Evolutionary conservation across 1,140 invertebrate genomes (phyloP).

Genomic region (Ostrea denselamellosa): DNA sequence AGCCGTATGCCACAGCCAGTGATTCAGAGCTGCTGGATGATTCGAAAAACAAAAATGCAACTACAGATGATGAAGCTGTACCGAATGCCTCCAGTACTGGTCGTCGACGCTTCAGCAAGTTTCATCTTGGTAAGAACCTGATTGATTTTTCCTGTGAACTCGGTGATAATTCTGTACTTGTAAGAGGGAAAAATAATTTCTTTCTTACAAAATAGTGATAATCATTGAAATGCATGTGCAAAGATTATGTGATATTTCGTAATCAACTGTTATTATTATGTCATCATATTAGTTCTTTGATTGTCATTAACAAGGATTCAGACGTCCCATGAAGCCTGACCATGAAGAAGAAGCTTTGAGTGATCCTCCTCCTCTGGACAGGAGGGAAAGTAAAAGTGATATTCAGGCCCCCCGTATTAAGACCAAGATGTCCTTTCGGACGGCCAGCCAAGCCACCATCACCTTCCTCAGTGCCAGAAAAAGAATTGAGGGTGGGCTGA

Average conservation of each 20-base stretch:
- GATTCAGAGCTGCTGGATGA: conserved; percentile 76
- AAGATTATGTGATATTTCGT: background rate
- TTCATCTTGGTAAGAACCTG: conserved; percentile 70
- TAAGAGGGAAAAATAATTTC: background rate
- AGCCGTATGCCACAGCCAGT: conserved; percentile 71
- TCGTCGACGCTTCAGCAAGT: conserved; percentile 75
- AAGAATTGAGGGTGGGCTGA: conserved; percentile 75
- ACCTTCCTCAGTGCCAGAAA: conserved; percentile 76
- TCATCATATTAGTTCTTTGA: too few relatives aligned
- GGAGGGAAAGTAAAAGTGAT: conserved; percentile 72
- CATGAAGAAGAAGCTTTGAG: conserved; percentile 74
- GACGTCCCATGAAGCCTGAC: conserved; percentile 73
- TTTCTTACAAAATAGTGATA: background rate
- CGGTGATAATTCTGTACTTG: background rate
- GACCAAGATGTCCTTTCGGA: conserved; percentile 77
- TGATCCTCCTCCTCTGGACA: conserved; percentile 66
- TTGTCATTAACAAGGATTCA: conserved; percentile 66
- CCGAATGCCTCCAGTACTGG: conserved; percentile 69
- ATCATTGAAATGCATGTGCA: background rate
- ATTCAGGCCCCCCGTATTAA: conserved; percentile 64
- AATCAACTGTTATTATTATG: too few relatives aligned
- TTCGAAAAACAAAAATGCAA: conserved; percentile 67
- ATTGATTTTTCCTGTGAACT: background rate
- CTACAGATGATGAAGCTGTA: conserved; percentile 73
- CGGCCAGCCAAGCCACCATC: conserved; percentile 77